Conservation (phyloP, 1,140 invertebrate genomes). For the Sitodiplosis mosellana region DNA sequence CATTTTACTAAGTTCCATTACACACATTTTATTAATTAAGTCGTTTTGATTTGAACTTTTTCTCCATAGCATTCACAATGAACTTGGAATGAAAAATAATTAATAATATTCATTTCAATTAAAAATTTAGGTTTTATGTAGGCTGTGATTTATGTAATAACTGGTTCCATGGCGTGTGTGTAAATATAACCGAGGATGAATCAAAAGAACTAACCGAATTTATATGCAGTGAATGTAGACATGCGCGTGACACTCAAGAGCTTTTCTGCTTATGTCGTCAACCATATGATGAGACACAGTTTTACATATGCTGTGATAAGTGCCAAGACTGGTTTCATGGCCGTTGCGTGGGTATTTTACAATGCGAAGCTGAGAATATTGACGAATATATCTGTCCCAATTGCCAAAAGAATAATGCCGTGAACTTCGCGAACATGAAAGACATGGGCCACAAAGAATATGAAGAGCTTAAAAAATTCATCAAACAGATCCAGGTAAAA, state of each 20-base stretch:
- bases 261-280: slow-evolving; percentile 90
- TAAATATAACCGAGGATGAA: slow-evolving; percentile 83
- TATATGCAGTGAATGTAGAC: slow-evolving; percentile 72
- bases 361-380: slow-evolving; percentile 84
- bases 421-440: slow-evolving; percentile 81
- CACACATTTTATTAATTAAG: too few relatives aligned
- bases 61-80: too few relatives aligned
- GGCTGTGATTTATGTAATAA: slow-evolving; percentile 94
- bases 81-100: not conserved
- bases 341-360: slow-evolving; percentile 86
- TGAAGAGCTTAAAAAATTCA: slow-evolving; percentile 61
- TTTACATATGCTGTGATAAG: slow-evolving; percentile 94
- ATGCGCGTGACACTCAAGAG: slow-evolving; percentile 72
- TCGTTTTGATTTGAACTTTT: too few relatives aligned
- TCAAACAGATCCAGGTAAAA: slow-evolving; percentile 76
- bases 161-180: slow-evolving; percentile 96
- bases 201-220: slow-evolving; percentile 80
- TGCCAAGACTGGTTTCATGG: slow-evolving; percentile 99
- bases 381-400: slow-evolving; percentile 93
- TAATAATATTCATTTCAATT: too few relatives aligned
- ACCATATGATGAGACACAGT: slow-evolving; percentile 95
- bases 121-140: slow-evolving; percentile 70
- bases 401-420: slow-evolving; percentile 74
- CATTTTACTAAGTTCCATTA: too few relatives aligned
- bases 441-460: slow-evolving; percentile 65